phyloP scores from a whole-genome alignment of 2,888 invertebrate genomes.

The Xanthostigma xanthostigma region DNA sequence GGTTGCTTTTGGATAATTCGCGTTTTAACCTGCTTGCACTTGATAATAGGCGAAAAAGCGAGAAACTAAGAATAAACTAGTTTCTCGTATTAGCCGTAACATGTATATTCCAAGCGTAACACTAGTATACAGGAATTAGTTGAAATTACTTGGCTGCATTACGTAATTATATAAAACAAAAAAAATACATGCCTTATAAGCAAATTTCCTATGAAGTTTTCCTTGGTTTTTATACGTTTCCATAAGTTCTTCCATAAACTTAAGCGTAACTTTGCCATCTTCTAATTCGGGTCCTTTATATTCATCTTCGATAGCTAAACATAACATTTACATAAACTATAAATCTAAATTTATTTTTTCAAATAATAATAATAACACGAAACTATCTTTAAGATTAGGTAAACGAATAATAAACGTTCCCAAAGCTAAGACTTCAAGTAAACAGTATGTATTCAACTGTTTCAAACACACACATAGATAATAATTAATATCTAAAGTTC shows the following conservation, averaged over 20 bases:
- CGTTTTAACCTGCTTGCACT: too few relatives aligned
- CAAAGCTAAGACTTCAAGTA: too few relatives aligned
- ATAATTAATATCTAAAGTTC: too few relatives aligned
- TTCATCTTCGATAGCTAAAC: conserved; percentile 80
- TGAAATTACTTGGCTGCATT: background rate
- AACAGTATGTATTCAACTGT: too few relatives aligned
- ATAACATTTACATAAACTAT: conserved; percentile 4
- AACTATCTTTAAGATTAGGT: background rate
- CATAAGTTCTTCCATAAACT: conserved; percentile 83
- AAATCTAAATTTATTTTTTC: background rate
- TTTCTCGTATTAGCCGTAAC: too few relatives aligned
- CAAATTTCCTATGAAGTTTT: conserved; percentile 90
- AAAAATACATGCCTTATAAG: conserved; percentile 62
- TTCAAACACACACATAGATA: too few relatives aligned
- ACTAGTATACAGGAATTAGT: too few relatives aligned
- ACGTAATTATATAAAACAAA: background rate
- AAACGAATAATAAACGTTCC: too few relatives aligned
- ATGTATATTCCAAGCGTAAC: too few relatives aligned
- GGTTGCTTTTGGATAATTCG: too few relatives aligned
- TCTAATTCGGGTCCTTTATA: conserved; percentile 84
- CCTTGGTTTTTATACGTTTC: conserved; percentile 81
- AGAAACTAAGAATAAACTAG: too few relatives aligned
- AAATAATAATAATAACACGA: background rate
- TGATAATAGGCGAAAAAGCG: too few relatives aligned
- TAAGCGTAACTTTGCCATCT: conserved; percentile 72